Evolutionary conservation across 2,888 invertebrate species (phyloP).

Genomic region (Polietes domitor): DNA sequence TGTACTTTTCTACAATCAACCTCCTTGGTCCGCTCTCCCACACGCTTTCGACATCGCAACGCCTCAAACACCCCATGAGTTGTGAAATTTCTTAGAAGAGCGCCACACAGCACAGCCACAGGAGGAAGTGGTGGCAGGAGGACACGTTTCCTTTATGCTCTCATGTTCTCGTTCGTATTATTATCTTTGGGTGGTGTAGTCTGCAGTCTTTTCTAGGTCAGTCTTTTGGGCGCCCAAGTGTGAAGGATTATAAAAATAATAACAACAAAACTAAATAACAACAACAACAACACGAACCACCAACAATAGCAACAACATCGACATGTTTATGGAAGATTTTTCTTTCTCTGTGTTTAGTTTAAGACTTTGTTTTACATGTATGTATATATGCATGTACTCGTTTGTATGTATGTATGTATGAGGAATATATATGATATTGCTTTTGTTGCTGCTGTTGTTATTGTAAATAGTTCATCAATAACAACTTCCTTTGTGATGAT

Average conservation of each 20-base stretch:
- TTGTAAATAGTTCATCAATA: conserved; percentile 40
- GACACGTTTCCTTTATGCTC: neutral
- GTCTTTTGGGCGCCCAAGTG: conserved; percentile 57
- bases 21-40: neutral
- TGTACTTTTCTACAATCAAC: conserved; percentile 27
- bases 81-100: conserved; percentile 17
- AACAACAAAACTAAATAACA: neutral
- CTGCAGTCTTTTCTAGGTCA: conserved; percentile 57
- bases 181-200: conserved; percentile 26
- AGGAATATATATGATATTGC: neutral
- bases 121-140: neutral
- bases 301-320: neutral
- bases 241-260: conserved; percentile 41
- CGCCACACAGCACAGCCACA: neutral
- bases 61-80: neutral
- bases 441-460: conserved; percentile 11
- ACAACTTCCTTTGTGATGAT: conserved; percentile 37
- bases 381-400: neutral
- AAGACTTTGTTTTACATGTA: conserved; percentile 3
- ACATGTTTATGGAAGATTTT: conserved; percentile 7
- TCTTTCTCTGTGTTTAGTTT: conserved; percentile 11
- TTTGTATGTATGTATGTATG: conserved; percentile 3
- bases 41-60: neutral
- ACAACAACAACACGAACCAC: neutral
- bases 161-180: neutral